Evolutionary conservation across 2,113 vertebrate species (phyloP).

Genomic region (Phalacrocorax aristotelis): DNA sequence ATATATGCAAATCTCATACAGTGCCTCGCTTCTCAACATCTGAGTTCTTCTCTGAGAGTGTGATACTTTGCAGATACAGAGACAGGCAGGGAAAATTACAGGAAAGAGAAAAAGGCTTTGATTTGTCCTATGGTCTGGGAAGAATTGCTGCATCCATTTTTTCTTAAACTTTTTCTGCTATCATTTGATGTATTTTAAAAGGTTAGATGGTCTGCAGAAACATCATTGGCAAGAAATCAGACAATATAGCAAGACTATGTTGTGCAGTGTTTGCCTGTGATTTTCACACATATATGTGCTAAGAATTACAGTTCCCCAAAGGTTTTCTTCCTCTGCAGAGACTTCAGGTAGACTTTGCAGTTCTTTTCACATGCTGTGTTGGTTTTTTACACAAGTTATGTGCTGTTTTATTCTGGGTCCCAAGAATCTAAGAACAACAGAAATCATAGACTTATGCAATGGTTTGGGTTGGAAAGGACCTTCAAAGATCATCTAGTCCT

Average conservation of each 20-base stretch:
- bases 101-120: background rate
- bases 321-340: background rate
- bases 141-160: background rate
- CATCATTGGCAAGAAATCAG: background rate
- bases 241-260: background rate
- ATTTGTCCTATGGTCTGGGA: background rate
- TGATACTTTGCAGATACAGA: background rate
- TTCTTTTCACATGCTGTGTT: background rate
- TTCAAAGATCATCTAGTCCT: background rate
- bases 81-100: background rate
- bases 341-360: background rate
- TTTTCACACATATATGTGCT: background rate
- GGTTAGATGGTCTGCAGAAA: background rate
- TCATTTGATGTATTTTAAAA: background rate
- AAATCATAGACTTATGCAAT: background rate
- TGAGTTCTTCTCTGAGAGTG: background rate
- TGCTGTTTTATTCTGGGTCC: background rate
- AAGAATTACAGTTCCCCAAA: background rate
- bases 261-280: background rate
- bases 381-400: background rate
- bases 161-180: background rate
- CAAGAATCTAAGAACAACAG: background rate
- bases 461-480: background rate
- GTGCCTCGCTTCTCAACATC: background rate
- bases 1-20: background rate